Percentiles rank a stretch among this genome's conserved stretches.
phyloP scores from a whole-genome alignment of 2,888 invertebrate genomes.

The Caenorhabditis sp. region DNA sequence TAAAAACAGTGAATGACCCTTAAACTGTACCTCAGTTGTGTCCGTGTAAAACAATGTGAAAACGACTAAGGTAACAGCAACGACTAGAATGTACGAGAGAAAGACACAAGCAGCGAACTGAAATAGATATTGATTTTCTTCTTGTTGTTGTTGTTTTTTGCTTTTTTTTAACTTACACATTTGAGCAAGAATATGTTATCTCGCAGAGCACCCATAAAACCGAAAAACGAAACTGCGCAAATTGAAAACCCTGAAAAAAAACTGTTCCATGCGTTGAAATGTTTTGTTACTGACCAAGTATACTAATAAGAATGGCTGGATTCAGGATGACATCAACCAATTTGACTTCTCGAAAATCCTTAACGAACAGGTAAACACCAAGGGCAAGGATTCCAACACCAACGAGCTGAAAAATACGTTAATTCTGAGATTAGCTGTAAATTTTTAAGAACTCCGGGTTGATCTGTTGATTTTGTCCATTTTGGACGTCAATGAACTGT shows the following conservation, averaged over 20 bases:
- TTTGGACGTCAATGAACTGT: neutral
- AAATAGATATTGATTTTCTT: constrained; percentile 40
- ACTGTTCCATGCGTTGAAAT: neutral
- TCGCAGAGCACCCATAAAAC: constrained; percentile 81
- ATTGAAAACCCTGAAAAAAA: constrained; percentile 70
- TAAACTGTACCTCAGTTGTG: constrained; percentile 67
- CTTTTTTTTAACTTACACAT: constrained; percentile 71
- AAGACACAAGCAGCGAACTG: constrained; percentile 82
- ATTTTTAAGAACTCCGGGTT: too few species aligned
- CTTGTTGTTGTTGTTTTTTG: neutral
- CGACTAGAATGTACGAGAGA: constrained; percentile 79
- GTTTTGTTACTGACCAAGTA: constrained; percentile 35
- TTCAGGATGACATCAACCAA: constrained; percentile 80
- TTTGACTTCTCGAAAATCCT: constrained; percentile 80
- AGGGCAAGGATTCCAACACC: constrained; percentile 79
- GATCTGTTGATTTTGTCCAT: neutral
- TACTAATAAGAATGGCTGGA: constrained; percentile 76
- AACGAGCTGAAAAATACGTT: constrained; percentile 73
- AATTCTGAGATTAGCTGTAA: neutral
- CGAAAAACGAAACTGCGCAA: constrained; percentile 78
- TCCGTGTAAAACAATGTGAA: constrained; percentile 83
- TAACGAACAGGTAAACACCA: constrained; percentile 82
- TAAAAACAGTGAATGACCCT: constrained; percentile 19
- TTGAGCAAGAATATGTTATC: constrained; percentile 82
- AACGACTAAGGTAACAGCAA: constrained; percentile 77